Conservation (phyloP, 2,113 vertebrate species). For the Lophotis ruficrista region DNA sequence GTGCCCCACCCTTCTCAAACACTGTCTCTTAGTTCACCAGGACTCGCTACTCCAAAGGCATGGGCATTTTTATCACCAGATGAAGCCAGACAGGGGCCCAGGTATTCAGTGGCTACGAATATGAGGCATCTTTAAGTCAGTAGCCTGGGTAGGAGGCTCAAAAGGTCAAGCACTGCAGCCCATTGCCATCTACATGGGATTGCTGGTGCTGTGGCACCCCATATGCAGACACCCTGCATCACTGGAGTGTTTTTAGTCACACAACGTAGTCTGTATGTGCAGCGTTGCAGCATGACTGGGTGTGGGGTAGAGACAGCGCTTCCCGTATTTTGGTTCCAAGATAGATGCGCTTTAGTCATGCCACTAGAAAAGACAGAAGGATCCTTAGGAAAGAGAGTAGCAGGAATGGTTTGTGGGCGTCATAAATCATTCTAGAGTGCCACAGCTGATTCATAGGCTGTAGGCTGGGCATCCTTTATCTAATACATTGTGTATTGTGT, state of each 20-base stretch:
- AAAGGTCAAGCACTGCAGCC: neutral
- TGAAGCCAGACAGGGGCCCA: neutral
- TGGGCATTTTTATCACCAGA: neutral
- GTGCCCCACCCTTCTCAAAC: neutral
- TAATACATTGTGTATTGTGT: neutral
- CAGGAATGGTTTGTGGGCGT: neutral
- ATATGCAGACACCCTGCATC: neutral
- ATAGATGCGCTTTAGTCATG: neutral
- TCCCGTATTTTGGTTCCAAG: neutral
- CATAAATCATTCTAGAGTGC: neutral
- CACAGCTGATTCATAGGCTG: neutral
- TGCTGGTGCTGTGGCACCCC: neutral
- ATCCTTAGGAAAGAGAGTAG: neutral
- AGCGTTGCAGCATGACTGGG: neutral
- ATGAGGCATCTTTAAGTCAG: neutral
- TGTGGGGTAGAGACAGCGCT: neutral
- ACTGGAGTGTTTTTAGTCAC: neutral
- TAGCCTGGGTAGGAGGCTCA: neutral
- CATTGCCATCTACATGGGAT: accelerated
- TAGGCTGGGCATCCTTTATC: neutral
- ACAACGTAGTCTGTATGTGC: neutral
- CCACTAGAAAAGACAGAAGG: neutral
- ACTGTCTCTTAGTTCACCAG: neutral
- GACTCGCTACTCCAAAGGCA: neutral
- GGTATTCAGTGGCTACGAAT: neutral